Evolutionary conservation across 2,797 vertebrate genomes (phyloP).

Genomic region (Dicrostonyx torquatus): DNA sequence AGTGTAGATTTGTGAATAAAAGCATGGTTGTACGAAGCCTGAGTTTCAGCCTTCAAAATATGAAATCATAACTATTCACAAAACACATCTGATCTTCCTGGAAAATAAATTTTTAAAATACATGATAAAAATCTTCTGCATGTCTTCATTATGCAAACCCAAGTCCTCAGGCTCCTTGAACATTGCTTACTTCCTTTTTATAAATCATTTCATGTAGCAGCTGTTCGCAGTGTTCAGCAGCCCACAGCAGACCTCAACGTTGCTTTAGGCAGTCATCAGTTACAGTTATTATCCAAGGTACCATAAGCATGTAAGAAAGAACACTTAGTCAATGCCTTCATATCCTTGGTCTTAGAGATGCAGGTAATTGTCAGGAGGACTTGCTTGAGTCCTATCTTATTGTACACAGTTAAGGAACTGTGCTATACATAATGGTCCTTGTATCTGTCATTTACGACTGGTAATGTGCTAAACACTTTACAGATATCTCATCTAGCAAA

Average conservation of each 20-base stretch:
- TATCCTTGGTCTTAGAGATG: neutral
- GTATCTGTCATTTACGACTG: neutral
- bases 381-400: neutral
- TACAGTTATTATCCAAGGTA: neutral
- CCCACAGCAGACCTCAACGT: neutral
- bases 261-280: neutral
- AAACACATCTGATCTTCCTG: neutral
- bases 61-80: neutral
- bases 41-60: neutral
- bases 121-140: neutral
- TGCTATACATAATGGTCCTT: neutral
- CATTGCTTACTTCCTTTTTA: neutral
- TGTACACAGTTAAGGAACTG: neutral
- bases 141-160: neutral
- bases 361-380: neutral
- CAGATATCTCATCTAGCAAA: neutral
- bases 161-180: neutral
- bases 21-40: fast-evolving
- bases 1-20: neutral
- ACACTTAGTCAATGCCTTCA: no score
- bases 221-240: neutral
- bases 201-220: neutral
- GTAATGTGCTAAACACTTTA: neutral
- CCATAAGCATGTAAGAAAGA: neutral
- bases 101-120: neutral